Evolutionary conservation across 2,888 invertebrate genomes (phyloP).

Genomic region (Margaritifera margaritifera): DNA sequence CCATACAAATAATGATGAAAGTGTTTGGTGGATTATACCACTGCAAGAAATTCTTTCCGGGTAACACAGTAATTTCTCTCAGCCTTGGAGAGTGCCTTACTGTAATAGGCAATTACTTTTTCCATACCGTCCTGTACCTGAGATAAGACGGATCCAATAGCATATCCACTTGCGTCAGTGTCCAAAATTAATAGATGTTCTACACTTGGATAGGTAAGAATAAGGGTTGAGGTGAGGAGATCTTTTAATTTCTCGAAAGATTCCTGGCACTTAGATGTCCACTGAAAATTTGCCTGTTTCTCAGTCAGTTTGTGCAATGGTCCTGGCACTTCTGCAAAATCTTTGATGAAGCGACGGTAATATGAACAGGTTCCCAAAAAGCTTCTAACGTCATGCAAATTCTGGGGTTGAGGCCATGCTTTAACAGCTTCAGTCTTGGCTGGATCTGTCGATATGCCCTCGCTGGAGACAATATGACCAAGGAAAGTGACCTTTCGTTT

Average conservation of each 20-base stretch:
- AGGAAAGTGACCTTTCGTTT: slow-evolving; percentile 8
- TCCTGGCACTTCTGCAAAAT: slow-evolving; percentile 5
- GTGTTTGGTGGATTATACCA: slow-evolving; percentile 2
- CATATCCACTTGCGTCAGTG: slow-evolving; percentile 21
- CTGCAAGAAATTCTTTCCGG: neutral
- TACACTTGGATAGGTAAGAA: slow-evolving; percentile 14
- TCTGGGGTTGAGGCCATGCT: slow-evolving; percentile 4
- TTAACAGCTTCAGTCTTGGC: slow-evolving; percentile 2
- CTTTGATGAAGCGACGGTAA: slow-evolving; percentile 10
- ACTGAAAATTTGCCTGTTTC: slow-evolving; percentile 6
- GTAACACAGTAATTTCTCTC: slow-evolving; percentile 22
- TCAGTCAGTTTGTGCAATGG: slow-evolving; percentile 11
- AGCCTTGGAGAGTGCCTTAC: slow-evolving; percentile 18
- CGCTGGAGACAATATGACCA: slow-evolving; percentile 10
- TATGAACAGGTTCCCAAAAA: slow-evolving; percentile 10
- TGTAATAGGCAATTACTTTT: slow-evolving; percentile 25
- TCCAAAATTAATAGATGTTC: slow-evolving; percentile 17
- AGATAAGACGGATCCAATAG: slow-evolving; percentile 22
- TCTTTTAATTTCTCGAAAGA: slow-evolving; percentile 5
- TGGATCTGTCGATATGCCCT: slow-evolving; percentile 10
- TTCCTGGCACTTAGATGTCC: slow-evolving; percentile 6
- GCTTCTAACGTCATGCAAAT: slow-evolving; percentile 9
- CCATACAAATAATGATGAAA: slow-evolving; percentile 11
- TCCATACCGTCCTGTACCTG: slow-evolving; percentile 24
- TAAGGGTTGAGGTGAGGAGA: slow-evolving; percentile 6